A percentile compares a stretch with the other conserved stretches of the same genome.
phyloP scores from a whole-genome alignment of 2,888 invertebrate species.

The Aphidius colemani region DNA sequence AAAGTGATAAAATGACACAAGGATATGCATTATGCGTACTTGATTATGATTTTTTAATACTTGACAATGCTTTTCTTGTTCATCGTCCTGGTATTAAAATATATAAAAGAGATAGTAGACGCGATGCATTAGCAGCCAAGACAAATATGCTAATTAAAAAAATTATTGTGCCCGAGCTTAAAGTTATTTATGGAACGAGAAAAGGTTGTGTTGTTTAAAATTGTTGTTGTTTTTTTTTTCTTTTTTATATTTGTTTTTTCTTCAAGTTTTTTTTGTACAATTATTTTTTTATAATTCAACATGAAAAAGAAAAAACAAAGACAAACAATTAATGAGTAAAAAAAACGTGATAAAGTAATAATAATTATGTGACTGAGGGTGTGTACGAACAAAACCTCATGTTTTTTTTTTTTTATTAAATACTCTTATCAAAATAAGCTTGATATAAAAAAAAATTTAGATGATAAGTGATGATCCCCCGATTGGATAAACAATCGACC shows the following conservation, averaged over 20 bases:
- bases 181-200: slow-evolving; percentile 79
- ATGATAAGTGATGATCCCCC: no score
- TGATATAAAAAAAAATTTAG: no score
- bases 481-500: neutral
- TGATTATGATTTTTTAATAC: slow-evolving; percentile 90
- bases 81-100: slow-evolving; percentile 92
- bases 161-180: slow-evolving; percentile 83
- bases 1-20: slow-evolving; percentile 96
- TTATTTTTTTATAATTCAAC: slow-evolving; percentile 1
- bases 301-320: neutral
- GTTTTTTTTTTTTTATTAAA: neutral
- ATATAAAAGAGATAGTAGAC: slow-evolving; percentile 76
- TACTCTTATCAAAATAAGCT: neutral
- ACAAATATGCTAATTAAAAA: slow-evolving; percentile 79
- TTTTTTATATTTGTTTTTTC: slow-evolving; percentile 1
- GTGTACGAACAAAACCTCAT: neutral
- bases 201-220: slow-evolving; percentile 80
- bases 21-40: slow-evolving; percentile 88
- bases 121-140: slow-evolving; percentile 76
- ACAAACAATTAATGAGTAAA: no score
- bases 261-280: slow-evolving; percentile 1
- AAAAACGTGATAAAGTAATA: slow-evolving; percentile 16
- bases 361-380: neutral
- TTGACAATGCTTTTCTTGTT: slow-evolving; percentile 91
- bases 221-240: neutral